Conservation (phyloP, 2,113 vertebrate species). For the Thalassarche chlororhynchos region DNA sequence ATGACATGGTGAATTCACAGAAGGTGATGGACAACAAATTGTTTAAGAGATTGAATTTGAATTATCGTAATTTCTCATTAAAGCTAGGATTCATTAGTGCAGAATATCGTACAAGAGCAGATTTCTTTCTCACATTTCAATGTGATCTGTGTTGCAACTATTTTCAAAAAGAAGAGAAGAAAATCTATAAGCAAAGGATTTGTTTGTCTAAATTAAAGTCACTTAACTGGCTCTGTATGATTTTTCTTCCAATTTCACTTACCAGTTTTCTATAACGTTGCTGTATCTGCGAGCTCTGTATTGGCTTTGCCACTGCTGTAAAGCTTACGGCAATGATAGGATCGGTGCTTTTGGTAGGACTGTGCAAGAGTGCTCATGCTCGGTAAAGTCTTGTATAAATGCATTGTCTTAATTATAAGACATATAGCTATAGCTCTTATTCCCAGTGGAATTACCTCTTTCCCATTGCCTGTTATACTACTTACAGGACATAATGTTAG, state of each 20-base stretch:
- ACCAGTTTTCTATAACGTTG: not conserved
- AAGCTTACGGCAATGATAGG: not conserved
- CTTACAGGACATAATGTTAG: not conserved
- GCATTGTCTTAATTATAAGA: not conserved
- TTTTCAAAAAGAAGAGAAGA: rapidly evolving
- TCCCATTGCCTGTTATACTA: not conserved
- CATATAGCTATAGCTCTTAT: not conserved
- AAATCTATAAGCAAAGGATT: not conserved
- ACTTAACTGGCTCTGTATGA: not conserved
- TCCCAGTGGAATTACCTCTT: not conserved
- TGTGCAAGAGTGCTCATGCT: not conserved
- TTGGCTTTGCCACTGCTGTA: not conserved
- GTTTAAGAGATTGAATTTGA: not conserved
- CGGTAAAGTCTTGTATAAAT: not conserved
- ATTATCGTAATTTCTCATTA: not conserved
- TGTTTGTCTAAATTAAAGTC: not conserved
- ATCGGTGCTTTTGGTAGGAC: not conserved
- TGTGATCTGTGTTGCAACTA: not conserved
- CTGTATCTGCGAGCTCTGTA: not conserved
- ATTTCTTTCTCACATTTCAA: not conserved
- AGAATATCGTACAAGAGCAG: not conserved
- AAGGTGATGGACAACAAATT: not conserved
- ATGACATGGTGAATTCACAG: not conserved
- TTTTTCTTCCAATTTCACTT: not conserved
- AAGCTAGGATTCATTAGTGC: not conserved